Conservation (phyloP, 2,113 vertebrate genomes). For the Leptocoma aspasia region DNA sequence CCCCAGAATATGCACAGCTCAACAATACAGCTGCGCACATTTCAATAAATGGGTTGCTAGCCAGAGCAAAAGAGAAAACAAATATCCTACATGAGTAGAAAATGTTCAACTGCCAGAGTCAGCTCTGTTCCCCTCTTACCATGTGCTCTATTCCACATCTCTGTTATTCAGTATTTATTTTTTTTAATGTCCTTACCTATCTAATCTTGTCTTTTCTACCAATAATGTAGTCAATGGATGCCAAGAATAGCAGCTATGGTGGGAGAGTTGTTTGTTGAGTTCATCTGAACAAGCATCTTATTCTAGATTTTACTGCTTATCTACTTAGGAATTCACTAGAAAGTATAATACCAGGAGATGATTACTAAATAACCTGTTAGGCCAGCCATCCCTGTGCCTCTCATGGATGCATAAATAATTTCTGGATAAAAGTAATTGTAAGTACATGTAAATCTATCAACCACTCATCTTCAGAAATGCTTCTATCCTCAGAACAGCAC, state of each 20-base stretch:
- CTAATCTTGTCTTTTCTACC: not conserved
- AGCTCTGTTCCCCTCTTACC: not conserved
- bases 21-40: not conserved
- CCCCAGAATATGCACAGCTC: not conserved
- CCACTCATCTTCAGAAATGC: not conserved
- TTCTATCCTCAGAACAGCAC: not conserved
- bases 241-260: not conserved
- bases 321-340: slow-evolving; percentile 28
- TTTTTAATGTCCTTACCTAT: not conserved
- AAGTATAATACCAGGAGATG: slow-evolving; percentile 20
- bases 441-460: not conserved
- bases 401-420: not conserved
- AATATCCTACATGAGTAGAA: not conserved
- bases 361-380: not conserved
- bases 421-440: not conserved
- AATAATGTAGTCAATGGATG: not conserved
- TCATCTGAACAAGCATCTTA: slow-evolving; percentile 9
- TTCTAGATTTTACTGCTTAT: slow-evolving; percentile 24
- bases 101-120: not conserved
- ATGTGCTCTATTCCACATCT: not conserved
- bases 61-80: not conserved
- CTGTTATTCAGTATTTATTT: not conserved
- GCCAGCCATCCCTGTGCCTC: not conserved
- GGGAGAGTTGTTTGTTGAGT: not conserved
- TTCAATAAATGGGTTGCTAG: not conserved